Evolutionary conservation across 2,888 invertebrate genomes (phyloP), one percentile per base, ranked within the genome.

Genomic region (Drosophila leonis): DNA sequence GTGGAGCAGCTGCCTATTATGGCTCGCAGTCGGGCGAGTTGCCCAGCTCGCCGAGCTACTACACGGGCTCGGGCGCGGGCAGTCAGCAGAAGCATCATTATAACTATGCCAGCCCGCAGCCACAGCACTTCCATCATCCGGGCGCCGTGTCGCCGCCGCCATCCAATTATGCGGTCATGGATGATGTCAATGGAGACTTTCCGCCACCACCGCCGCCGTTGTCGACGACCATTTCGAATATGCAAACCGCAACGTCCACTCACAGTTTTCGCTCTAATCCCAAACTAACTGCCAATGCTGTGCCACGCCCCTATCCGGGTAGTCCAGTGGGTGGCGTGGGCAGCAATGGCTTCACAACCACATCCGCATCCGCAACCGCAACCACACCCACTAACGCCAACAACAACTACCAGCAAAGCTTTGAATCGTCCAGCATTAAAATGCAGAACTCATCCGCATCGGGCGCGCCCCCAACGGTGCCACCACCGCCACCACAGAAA

Each of bases 261-360:
- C 83, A 88, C 71, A 90, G 91, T 74, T 93, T 91, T 78, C 90
- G 93, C 76, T 87, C 93, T 90, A 93, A 93, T 83, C 93, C 93
- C 33, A 93, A 92, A 85, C 80, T 93, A 91, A 93, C 93, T 76
- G 93, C 93, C 75, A 93, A 93, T 77, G 91, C 93, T 46, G 91
- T 93, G 77, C 93, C 93, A 71, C 92, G 93, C 15, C 93, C 93
- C 59, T 93, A 93, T 75, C 93, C 92, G 46, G 93, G 93, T 46
- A 91, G 91, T 77, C 88, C 91, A 49, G 83, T 80, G 15, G 70
- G 73, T 10, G 77, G 76, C 15, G 77, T 62, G 33, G 75, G 75
- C 63, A 78, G 80, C 74, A 88, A 88, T 71, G 90, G 86, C 62
- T 81, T 78, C 54, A 74, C 81, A 46, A 61, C 49, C 51, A 39